Percentiles rank a stretch among this genome's conserved stretches.
phyloP scores from a whole-genome alignment of 2,797 vertebrate species.

The Cynopterus sphinx region DNA sequence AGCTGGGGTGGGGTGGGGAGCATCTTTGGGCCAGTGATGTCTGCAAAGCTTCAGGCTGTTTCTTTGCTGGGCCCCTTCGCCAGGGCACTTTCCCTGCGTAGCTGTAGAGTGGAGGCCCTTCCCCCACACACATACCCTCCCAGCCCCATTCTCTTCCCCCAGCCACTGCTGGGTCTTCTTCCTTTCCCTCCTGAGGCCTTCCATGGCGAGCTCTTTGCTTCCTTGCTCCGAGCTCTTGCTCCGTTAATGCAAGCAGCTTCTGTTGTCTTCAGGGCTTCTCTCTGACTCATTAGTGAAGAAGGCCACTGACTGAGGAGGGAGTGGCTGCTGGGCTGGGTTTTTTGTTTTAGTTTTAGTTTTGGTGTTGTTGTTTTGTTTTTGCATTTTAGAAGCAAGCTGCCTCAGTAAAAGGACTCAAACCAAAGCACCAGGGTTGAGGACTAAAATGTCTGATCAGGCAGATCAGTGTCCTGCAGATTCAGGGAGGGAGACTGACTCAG shows the following conservation, averaged over 20 bases:
- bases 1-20: neutral
- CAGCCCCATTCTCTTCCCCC: too few species aligned
- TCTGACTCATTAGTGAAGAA: neutral
- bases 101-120: neutral
- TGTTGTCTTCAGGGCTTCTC: neutral
- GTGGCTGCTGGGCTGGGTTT: neutral
- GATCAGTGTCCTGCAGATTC: slow-evolving; percentile 12
- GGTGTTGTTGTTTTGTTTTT: neutral
- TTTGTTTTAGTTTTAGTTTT: neutral
- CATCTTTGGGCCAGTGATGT: neutral
- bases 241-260: neutral
- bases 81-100: neutral
- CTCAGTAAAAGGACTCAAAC: neutral
- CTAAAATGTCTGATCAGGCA: neutral
- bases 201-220: neutral
- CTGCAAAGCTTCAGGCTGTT: neutral
- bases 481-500: slow-evolving; percentile 33
- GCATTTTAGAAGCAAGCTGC: neutral
- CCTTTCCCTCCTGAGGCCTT: neutral
- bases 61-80: neutral
- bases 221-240: neutral
- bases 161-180: neutral
- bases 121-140: neutral
- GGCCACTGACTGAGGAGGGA: neutral
- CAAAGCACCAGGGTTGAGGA: neutral